Base-by-base conservation (phyloP, 2,113 vertebrate genomes). In the Osmerus mordax region DNA sequence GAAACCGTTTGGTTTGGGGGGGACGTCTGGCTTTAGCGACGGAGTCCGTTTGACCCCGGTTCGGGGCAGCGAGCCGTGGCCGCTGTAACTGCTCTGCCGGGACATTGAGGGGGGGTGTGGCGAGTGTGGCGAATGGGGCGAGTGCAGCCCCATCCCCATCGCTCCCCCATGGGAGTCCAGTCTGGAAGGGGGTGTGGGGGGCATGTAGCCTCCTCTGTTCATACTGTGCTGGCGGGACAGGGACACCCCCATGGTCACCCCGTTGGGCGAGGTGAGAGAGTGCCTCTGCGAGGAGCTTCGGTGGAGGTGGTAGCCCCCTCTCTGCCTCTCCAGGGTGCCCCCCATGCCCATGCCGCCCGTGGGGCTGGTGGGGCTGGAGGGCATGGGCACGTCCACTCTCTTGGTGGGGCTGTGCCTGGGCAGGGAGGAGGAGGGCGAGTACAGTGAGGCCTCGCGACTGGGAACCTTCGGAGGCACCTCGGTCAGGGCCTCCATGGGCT, bases 361-460 rank as follows among this genome's bases (percentile, higher is more conserved):
- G n/a, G 96, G 96, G 59, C 94, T 95, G 23, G 91, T 95, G 32
- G 96, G 96, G 1, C 94, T 92, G 62, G 88, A 92, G 55, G 95
- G 94, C 76, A 99, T 92, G 0, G 97, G 97, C 67, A 99, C 97
- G 0, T 99, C 97, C 81, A 99, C 95, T 83, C 97, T 90, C 84
- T 99, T 99, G 64, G 97, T 98, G 28, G 97, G 97, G 81, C 96
- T 99, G 82, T 99, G 94, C 85, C 97, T 92, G 0, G 97, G 96
- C 67, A 99, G 91, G 56, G 97, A 98, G 0, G 97, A 98, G 23
- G 97, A 95, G 63, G 97, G 97, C 19, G 97, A 99, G 76, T 98
- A 99, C 0, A 99, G 90, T 0, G 97, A 99, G 0, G 97, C 97
- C 81, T 98, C 97, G 69, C 97, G 91, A 82, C 96, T 97, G 58